Base-by-base conservation (phyloP, 1,140 invertebrate species). In the Uloborus diversus region DNA sequence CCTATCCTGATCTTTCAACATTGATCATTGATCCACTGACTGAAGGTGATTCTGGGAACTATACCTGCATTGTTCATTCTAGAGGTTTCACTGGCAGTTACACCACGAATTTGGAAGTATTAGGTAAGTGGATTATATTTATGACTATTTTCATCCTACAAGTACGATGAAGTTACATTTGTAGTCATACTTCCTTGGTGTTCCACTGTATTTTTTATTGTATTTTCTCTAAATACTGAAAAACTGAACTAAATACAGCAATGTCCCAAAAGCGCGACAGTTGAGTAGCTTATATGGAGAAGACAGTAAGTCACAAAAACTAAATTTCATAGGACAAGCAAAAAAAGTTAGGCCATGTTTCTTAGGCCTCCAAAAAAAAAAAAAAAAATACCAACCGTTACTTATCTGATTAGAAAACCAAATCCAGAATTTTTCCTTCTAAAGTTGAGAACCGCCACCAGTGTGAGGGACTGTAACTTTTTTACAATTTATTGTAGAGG, bases 11-110 rank as follows among this genome's bases (percentile, higher is more conserved):
- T 1, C 4, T 61, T 5, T 78, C 73, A 0, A 78, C 1, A 28
- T 17, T 78, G 23, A 42, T 78, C 27, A 66, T 78, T 17, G 61
- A 78, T 56, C 51, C 73, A 9, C 32, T 78, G 3, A 78, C 47
- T 17, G 28, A 32, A 14, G 73, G 66, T n/a, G 61, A 78, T 30
- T 65, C 25, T 66, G 73, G 73, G 7, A 78, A 78, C n/a, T 78
- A 78, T 56, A 78, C 73, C 4, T 78, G 73, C n/a, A 28, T 57
- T 0, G 73, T 66, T 57, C 53, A 23, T 11, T 27, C 35, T 13
- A 51, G 59, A 78, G 62, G 62, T 4, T 23, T 65, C 0, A 78
- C 42, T 2, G 62, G 32, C 7, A 78, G 73, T 42, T 78, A 28
- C 20, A 78, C 73, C 0, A 65, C 73, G 27, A 23, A 25, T 13